Evolutionary conservation across 2,888 invertebrate genomes (phyloP), one percentile per base, ranked within the genome.

Genomic region (Serripes groenlandicus): DNA sequence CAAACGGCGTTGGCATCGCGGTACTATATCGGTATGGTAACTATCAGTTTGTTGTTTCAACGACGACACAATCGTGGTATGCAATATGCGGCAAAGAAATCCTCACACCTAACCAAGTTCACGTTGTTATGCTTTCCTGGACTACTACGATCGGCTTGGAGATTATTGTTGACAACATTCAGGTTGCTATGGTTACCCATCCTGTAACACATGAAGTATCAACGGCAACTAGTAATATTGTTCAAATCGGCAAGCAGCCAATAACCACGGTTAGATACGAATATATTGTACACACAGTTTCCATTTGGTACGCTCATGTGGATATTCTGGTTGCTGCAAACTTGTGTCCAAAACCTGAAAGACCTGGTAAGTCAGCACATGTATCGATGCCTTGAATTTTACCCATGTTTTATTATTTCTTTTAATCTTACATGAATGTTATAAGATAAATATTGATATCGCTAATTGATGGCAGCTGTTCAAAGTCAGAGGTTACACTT

Each of bases 11-110:
- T 21, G 92, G 92, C 7, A 32, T 92, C 0, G 90, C 91, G 0
- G 77, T 92, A 0, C 56, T 92, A 21, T 92, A 92, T 71, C 83
- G 90, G 58, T 92, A 80, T 73, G 91, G 91, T 2, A 82, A 84
- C 1, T 52, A 92, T 21, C 92, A 91, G 35, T 87, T 90, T 64
- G 78, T 91, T 9, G 81, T 90, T 3, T 86, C 88, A 3, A 91
- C 89, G 0, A 42, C 71, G 0, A 86, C 66, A 3, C 69, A 81
- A 15, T 86, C 90, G 0, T 92, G 92, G 92, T 92, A 87, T 78
- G 83, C 87, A 0, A 78, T 85, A 2, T 81, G 89, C 5, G 73
- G 86, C 2, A 82, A 88, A 28, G 84, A 87, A 7, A 76, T 79
- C 23, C 71, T 91, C 26, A 60, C 60, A 54, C 81, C 86, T 11